phyloP scores from a whole-genome alignment of 2,888 invertebrate genomes.

The Mesorhabditis spiculigera region DNA sequence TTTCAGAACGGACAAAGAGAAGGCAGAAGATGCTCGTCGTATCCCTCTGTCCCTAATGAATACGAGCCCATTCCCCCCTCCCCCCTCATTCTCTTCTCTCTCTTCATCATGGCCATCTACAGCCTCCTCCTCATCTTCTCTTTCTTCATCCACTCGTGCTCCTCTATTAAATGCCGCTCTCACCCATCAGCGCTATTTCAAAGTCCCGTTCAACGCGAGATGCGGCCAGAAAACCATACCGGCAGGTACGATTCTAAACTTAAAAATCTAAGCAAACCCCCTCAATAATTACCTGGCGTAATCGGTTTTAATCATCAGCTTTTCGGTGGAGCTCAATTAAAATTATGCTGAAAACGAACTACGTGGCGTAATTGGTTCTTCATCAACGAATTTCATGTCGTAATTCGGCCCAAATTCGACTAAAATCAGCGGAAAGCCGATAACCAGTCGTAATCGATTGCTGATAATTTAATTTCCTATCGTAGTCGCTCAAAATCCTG shows the following conservation, averaged over 20 bases:
- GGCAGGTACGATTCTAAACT: no score
- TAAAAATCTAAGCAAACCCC: slow-evolving; percentile 65
- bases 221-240: no score
- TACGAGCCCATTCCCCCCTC: neutral
- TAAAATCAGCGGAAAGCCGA: no score
- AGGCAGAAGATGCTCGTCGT: neutral
- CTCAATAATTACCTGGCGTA: neutral
- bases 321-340: no score
- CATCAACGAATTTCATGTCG: no score
- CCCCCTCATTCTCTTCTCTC: neutral
- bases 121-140: slow-evolving; percentile 11
- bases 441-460: no score
- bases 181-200: slow-evolving; percentile 37
- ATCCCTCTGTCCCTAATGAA: neutral
- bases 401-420: no score
- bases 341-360: no score
- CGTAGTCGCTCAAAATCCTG: no score
- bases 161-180: slow-evolving; percentile 28
- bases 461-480: no score
- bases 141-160: slow-evolving; percentile 14
- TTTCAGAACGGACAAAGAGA: neutral
- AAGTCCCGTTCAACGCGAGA: slow-evolving; percentile 24
- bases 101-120: neutral
- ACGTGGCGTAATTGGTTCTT: no score
- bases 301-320: no score